These are phyloP conservation scores for Araneus ventricosus DNA, from an alignment of 1,140 invertebrate species.

Conservation along the genomic window DNA sequence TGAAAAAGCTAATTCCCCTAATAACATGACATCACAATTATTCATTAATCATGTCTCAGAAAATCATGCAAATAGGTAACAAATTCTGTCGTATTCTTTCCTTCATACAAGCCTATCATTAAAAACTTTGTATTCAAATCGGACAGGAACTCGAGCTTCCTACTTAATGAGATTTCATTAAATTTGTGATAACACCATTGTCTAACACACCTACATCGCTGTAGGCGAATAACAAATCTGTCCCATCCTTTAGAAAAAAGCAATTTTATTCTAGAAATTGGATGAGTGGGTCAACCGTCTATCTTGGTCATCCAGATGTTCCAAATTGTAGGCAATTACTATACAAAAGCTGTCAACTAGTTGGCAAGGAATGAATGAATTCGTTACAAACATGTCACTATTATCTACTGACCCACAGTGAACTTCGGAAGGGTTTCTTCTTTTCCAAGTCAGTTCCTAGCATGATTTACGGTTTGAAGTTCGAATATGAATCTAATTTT, in stretches of 20 bases:
- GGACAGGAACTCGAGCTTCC: not conserved
- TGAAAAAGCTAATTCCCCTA: too few relatives aligned
- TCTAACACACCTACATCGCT: not conserved
- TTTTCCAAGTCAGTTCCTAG: not conserved
- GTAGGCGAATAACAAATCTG: not conserved
- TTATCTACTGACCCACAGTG: not conserved
- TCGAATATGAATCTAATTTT: not conserved
- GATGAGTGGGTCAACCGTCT: conserved; percentile 14
- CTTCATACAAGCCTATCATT: not conserved
- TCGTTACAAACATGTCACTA: not conserved
- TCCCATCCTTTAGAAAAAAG: not conserved
- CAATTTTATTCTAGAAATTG: conserved; percentile 16
- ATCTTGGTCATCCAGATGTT: conserved; percentile 52
- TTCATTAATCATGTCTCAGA: not conserved
- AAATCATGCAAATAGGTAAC: not conserved
- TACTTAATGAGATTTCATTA: not conserved
- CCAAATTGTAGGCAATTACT: not conserved
- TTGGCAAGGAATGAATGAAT: not conserved
- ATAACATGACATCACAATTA: too few relatives aligned
- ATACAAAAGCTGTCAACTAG: not conserved
- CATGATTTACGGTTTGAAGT: not conserved
- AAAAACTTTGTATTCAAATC: not conserved
- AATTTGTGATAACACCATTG: not conserved
- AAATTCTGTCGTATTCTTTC: not conserved
- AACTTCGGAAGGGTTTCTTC: not conserved